Percentiles rank a stretch among this genome's conserved stretches.
Evolutionary conservation across 1,140 invertebrate genomes (phyloP).

Genomic region (Rhopalosiphum padi): DNA sequence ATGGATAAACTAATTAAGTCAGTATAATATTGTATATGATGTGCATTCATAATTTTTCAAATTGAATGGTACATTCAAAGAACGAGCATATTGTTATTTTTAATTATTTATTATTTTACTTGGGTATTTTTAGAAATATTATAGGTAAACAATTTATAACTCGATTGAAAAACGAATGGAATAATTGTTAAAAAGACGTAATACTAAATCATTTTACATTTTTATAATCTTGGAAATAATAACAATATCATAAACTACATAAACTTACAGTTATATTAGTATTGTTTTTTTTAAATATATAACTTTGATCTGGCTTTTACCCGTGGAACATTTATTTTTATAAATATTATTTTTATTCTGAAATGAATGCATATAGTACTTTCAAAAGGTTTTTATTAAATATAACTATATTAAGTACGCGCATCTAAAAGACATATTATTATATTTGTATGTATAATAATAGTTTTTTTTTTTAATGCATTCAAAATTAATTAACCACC

Average conservation of each 20-base stretch:
- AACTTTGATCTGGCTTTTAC: background rate
- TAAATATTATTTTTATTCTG: background rate
- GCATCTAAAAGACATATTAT: background rate
- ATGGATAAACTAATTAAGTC: conserved; percentile 74
- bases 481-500: background rate
- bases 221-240: background rate
- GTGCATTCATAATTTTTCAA: background rate
- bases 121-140: background rate
- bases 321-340: background rate
- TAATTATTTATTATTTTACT: background rate
- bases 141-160: background rate
- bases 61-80: too few species aligned
- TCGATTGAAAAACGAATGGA: background rate
- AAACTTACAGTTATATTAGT: background rate
- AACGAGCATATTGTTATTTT: too few species aligned
- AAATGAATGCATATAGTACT: background rate
- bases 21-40: background rate
- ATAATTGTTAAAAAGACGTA: too few species aligned
- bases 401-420: background rate
- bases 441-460: background rate
- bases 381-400: background rate
- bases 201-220: too few species aligned
- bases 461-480: background rate
- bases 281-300: background rate
- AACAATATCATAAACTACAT: background rate